Conservation (phyloP, 2,797 vertebrate genomes). For the Sorex maritimensis region DNA sequence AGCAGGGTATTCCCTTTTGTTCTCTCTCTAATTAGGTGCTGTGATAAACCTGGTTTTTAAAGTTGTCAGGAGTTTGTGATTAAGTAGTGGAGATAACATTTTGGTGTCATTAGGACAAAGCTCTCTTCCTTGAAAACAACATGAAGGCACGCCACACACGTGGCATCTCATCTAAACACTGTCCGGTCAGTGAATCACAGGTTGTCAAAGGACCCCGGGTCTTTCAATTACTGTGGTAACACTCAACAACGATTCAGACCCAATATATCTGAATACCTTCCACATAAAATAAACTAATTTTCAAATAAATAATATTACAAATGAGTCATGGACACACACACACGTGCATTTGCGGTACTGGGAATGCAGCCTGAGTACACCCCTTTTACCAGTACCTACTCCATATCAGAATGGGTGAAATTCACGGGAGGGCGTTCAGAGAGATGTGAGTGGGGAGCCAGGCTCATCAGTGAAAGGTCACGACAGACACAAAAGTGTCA, state of each 20-base stretch:
- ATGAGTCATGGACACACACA: not conserved
- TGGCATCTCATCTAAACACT: not conserved
- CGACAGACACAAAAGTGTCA: not conserved
- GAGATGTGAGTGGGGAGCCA: not conserved
- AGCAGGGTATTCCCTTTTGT: too few species aligned
- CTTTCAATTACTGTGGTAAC: not conserved
- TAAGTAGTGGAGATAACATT: conserved; percentile 56
- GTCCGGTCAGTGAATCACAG: not conserved
- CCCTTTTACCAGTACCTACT: conserved; percentile 3
- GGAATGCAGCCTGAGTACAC: not conserved
- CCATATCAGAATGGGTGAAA: conserved; percentile 26
- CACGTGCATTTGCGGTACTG: not conserved
- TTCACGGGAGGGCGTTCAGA: not conserved
- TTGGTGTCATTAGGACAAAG: conserved; percentile 57
- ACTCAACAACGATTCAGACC: not conserved
- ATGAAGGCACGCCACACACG: not conserved
- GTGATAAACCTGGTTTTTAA: conserved; percentile 38
- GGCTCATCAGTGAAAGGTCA: not conserved
- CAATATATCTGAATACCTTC: not conserved
- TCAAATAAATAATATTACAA: conserved; percentile 25
- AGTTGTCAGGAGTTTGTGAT: conserved; percentile 62
- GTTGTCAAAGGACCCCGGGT: not conserved
- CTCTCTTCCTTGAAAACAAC: conserved; percentile 41
- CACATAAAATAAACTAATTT: not conserved
- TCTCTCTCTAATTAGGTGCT: not conserved